phyloP scores from a whole-genome alignment of 2,888 invertebrate genomes.

The Periphyllus acericola region DNA sequence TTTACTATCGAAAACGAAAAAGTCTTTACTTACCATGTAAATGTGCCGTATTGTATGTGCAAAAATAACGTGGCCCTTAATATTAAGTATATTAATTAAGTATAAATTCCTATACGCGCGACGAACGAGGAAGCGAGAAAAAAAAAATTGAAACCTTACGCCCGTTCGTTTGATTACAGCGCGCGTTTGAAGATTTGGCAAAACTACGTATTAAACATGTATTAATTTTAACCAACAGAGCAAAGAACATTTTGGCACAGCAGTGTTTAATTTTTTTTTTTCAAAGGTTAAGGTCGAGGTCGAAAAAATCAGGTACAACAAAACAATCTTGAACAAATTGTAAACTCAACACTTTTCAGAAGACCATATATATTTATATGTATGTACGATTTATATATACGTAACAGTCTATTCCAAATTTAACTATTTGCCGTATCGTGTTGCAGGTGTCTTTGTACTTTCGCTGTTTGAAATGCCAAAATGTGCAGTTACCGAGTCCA shows the following conservation, averaged over 20 bases:
- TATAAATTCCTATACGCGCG: too few species aligned
- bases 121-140: not conserved
- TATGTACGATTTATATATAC: not conserved
- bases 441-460: constrained; percentile 10
- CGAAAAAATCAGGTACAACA: constrained; percentile 20
- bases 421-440: not conserved
- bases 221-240: not conserved
- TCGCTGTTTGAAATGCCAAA: constrained; percentile 18
- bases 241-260: constrained; percentile 23
- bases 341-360: not conserved
- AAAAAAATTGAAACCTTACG: not conserved
- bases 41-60: too few species aligned
- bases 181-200: constrained; percentile 10
- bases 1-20: too few species aligned
- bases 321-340: constrained; percentile 7
- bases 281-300: constrained; percentile 39
- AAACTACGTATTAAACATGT: not conserved
- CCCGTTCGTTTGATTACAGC: not conserved
- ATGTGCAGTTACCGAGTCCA: not conserved
- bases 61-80: too few species aligned
- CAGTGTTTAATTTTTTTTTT: not conserved
- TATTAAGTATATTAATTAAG: too few species aligned
- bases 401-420: not conserved
- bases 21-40: too few species aligned
- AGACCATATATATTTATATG: not conserved